These are phyloP conservation scores for Aleiodes leptofemur DNA, from an alignment of 2,888 invertebrate genomes.

Conservation along the genomic window DNA sequence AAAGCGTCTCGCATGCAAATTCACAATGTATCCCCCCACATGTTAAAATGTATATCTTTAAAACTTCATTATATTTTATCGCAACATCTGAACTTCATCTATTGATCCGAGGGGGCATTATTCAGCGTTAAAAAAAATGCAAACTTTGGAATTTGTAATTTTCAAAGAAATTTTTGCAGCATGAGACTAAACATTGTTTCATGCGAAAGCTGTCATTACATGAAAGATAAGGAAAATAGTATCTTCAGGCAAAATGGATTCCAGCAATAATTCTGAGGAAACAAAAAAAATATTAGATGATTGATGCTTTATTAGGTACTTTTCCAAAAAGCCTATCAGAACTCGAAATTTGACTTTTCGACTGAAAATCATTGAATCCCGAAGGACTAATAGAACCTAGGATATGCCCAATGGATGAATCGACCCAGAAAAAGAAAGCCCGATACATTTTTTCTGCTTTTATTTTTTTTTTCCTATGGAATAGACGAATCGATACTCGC, in stretches of 20 bases:
- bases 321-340: neutral
- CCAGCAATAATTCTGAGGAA: too few relatives aligned
- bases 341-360: neutral
- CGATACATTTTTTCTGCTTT: slow-evolving; percentile 7
- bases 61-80: slow-evolving; percentile 20
- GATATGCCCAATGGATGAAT: neutral
- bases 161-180: too few relatives aligned
- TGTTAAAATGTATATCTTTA: slow-evolving; percentile 19
- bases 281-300: too few relatives aligned
- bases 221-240: too few relatives aligned
- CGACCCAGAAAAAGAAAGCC: slow-evolving; percentile 7
- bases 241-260: too few relatives aligned
- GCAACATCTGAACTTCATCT: neutral
- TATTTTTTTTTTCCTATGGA: slow-evolving; percentile 19
- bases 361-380: neutral
- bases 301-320: too few relatives aligned
- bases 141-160: too few relatives aligned
- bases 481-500: slow-evolving; percentile 39
- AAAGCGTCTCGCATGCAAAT: slow-evolving; percentile 65
- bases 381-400: neutral
- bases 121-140: neutral
- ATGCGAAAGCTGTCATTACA: too few relatives aligned
- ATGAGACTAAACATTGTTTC: too few relatives aligned
- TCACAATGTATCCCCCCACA: slow-evolving; percentile 34
- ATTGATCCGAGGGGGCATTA: slow-evolving; percentile 10